phyloP scores from a whole-genome alignment of 2,113 vertebrate species.

The Scophthalmus maximus region DNA sequence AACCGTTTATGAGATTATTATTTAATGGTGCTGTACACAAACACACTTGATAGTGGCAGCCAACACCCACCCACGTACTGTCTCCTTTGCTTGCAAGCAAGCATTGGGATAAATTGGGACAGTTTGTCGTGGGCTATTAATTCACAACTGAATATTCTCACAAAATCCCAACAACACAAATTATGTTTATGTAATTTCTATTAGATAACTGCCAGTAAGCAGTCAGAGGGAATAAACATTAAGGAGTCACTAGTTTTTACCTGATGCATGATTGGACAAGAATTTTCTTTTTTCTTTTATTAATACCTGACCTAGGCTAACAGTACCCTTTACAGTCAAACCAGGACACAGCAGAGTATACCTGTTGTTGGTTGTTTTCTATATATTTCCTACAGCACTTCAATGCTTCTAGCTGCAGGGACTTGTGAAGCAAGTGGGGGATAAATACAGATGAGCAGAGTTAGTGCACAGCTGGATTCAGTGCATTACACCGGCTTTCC shows the following conservation, averaged over 20 bases:
- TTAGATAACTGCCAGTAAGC: constrained; percentile 29
- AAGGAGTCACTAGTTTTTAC: not conserved
- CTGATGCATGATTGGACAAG: not conserved
- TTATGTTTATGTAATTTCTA: constrained; percentile 36
- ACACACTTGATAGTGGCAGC: constrained; percentile 56
- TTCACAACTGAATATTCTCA: constrained; percentile 41
- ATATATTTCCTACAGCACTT: not conserved
- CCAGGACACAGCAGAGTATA: not conserved
- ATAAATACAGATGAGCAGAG: constrained; percentile 18
- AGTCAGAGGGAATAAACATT: constrained; percentile 5
- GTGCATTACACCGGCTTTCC: not conserved
- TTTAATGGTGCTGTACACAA: constrained; percentile 58
- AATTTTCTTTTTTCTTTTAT: not conserved
- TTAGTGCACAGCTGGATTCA: not conserved
- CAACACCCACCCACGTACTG: constrained; percentile 59
- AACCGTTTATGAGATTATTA: constrained; percentile 70
- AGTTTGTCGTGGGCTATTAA: constrained; percentile 22
- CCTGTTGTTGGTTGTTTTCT: not conserved
- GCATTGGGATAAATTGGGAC: constrained; percentile 29
- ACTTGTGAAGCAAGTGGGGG: constrained; percentile 4
- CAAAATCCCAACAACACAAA: constrained; percentile 31
- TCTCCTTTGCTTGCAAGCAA: constrained; percentile 41
- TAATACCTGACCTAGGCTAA: not conserved
- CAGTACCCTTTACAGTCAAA: not conserved
- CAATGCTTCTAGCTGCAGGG: not conserved